Conservation (phyloP, 92 coral and sea anemone species). For the Bergia sp. region DNA sequence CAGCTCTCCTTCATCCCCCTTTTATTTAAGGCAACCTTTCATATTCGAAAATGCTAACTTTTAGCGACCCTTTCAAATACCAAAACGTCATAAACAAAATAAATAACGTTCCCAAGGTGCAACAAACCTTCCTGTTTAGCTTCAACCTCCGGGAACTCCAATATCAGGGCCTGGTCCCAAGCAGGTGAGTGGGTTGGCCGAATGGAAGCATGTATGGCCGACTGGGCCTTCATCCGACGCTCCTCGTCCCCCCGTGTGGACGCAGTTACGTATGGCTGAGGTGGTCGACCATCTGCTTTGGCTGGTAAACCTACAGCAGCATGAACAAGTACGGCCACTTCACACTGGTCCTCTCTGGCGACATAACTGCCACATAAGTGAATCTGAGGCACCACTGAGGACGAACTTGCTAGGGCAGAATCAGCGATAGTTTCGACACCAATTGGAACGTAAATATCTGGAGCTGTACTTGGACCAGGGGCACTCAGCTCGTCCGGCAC, state of each 20-base stretch:
- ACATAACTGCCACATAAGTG: constrained; percentile 93
- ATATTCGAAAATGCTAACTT: no score
- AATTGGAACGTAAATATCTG: constrained; percentile 8
- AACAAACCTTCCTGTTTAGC: constrained; percentile 69
- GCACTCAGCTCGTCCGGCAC: constrained; percentile 21
- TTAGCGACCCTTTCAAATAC: constrained; percentile 42
- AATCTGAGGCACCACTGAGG: constrained; percentile 65
- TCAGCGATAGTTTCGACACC: constrained; percentile 49
- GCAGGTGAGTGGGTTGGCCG: constrained; percentile 86
- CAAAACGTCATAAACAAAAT: neutral
- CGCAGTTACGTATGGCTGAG: constrained; percentile 89
- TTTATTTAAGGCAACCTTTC: no score
- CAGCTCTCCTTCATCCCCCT: no score
- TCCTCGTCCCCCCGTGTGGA: constrained; percentile 66
- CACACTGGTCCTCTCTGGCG: constrained; percentile 79
- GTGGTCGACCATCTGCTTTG: constrained; percentile 75
- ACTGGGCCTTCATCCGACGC: constrained; percentile 60
- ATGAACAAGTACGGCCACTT: constrained; percentile 82
- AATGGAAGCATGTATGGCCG: constrained; percentile 78
- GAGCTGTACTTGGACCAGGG: constrained; percentile 43
- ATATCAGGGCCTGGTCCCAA: constrained; percentile 83
- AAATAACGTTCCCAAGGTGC: neutral
- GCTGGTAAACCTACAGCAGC: constrained; percentile 84
- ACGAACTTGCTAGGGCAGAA: constrained; percentile 61
- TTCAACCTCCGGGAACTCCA: constrained; percentile 71